These are phyloP conservation scores for Alligator sinensis DNA, from an alignment of 2,113 vertebrate genomes.

Conservation along the genomic window DNA sequence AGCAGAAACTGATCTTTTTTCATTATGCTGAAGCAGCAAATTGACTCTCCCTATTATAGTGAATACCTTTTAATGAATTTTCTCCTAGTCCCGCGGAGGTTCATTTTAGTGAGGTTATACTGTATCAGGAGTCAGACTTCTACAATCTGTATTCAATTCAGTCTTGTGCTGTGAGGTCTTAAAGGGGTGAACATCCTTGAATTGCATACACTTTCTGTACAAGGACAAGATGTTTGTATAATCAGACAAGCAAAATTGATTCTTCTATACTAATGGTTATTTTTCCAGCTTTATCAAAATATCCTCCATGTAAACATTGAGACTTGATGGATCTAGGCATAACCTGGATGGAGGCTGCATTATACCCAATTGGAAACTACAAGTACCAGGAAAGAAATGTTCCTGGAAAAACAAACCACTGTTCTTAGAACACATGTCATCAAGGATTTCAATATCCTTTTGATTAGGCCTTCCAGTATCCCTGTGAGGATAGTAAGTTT, in stretches of 20 bases:
- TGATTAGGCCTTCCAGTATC: not conserved
- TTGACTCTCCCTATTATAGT: too few relatives aligned
- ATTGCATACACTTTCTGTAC: too few relatives aligned
- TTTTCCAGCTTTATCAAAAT: not conserved
- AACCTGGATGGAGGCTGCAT: not conserved
- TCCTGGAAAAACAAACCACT: fast-evolving
- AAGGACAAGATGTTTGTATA: not conserved
- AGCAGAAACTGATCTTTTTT: too few relatives aligned
- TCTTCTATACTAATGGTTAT: not conserved
- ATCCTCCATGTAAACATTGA: not conserved
- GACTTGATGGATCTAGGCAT: not conserved
- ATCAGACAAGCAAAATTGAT: not conserved
- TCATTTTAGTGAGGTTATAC: not conserved
- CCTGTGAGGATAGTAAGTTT: not conserved
- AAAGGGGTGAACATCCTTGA: not conserved
- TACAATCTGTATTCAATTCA: not conserved
- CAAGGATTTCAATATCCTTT: not conserved
- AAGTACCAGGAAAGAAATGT: not conserved
- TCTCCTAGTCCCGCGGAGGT: too few relatives aligned
- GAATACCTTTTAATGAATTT: too few relatives aligned
- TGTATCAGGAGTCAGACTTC: not conserved
- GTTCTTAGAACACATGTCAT: not conserved
- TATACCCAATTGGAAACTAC: not conserved
- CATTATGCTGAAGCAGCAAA: too few relatives aligned
- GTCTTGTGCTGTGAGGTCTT: not conserved